A percentile compares a stretch with the other conserved stretches of the same genome.
Conservation (phyloP, 2,888 invertebrate genomes). For the Crematogaster levior region DNA sequence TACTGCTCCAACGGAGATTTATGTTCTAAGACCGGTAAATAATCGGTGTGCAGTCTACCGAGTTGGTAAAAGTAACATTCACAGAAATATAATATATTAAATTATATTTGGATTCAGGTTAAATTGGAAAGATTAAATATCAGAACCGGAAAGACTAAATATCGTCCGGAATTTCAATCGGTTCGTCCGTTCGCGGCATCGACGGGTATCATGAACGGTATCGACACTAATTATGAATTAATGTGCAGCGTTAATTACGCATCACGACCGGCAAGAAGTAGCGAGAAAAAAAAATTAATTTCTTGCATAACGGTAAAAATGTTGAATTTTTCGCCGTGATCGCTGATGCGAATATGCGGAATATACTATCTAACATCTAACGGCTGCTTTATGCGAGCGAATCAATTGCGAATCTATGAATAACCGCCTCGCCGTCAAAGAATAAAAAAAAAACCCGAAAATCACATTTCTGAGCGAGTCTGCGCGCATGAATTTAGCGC, state of each 20-base stretch:
- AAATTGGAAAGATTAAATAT: too few species aligned
- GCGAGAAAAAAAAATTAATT: constrained; percentile 2
- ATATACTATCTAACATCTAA: constrained; percentile 39
- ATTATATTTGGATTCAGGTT: not conserved
- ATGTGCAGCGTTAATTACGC: constrained; percentile 29
- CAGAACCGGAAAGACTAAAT: not conserved
- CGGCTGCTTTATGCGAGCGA: constrained; percentile 32
- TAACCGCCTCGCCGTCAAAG: not conserved
- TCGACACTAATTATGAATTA: not conserved
- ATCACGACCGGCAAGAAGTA: not conserved
- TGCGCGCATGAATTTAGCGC: not conserved
- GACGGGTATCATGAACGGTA: not conserved
- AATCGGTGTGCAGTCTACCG: too few species aligned
- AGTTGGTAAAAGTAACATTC: too few species aligned
- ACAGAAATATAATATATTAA: too few species aligned
- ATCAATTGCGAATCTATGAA: constrained; percentile 33
- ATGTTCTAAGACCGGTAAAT: too few species aligned
- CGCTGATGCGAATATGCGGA: constrained; percentile 42
- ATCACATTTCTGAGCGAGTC: not conserved
- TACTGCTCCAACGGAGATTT: too few species aligned
- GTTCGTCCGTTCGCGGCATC: not conserved
- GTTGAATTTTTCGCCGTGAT: constrained; percentile 24
- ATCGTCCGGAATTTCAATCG: not conserved
- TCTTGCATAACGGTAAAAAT: constrained; percentile 43
- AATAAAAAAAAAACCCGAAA: not conserved